Percentiles rank a stretch among this genome's conserved stretches.
Evolutionary conservation across 2,797 vertebrate species (phyloP).

Genomic region (Rhabdophis nuchalis): DNA sequence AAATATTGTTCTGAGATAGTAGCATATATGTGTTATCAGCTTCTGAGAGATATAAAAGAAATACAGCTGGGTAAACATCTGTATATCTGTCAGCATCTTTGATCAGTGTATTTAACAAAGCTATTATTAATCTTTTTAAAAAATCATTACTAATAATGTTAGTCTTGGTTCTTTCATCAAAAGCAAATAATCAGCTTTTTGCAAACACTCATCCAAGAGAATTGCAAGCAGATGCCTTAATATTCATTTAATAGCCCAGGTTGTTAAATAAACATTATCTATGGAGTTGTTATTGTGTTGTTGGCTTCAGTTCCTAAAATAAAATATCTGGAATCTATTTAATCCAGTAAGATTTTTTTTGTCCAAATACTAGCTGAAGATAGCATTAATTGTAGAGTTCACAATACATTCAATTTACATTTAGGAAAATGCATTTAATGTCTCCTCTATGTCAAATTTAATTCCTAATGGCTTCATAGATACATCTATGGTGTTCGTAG

Average conservation of each 20-base stretch:
- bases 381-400: background rate
- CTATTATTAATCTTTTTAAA: background rate
- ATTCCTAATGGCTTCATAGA: background rate
- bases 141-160: background rate
- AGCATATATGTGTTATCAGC: constrained; percentile 6
- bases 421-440: background rate
- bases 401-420: constrained; percentile 1
- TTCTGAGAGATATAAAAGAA: background rate
- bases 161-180: background rate
- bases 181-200: background rate
- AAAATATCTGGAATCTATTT: background rate
- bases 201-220: background rate
- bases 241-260: background rate
- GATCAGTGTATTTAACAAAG: background rate
- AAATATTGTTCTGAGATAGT: background rate
- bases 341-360: background rate
- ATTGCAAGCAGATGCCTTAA: constrained; percentile 1
- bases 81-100: background rate
- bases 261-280: background rate
- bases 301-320: background rate
- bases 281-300: background rate
- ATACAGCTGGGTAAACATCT: background rate
- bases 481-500: background rate
- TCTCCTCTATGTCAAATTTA: background rate
- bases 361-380: background rate